Conservation (phyloP, 1,140 invertebrate genomes). For the Aphis craccivora region DNA sequence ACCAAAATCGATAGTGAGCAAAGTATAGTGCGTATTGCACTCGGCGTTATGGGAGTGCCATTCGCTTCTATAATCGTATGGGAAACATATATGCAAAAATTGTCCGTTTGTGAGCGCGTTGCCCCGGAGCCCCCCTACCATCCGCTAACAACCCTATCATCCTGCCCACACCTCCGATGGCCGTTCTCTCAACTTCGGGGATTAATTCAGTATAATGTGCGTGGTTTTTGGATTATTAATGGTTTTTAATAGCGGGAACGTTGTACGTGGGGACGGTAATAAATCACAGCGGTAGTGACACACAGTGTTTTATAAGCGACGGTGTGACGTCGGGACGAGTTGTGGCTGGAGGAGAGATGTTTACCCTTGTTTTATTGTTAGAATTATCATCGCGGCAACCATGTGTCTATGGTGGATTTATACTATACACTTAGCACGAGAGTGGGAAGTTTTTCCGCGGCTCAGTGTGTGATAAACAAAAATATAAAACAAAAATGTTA, state of each 20-base stretch:
- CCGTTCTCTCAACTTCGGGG: neutral
- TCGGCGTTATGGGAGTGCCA: neutral
- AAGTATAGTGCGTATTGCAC: neutral
- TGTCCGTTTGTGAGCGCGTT: neutral
- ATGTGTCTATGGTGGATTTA: slow-evolving; percentile 24
- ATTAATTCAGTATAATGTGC: slow-evolving; percentile 51
- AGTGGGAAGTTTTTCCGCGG: neutral
- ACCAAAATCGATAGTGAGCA: neutral
- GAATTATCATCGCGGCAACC: slow-evolving; percentile 32
- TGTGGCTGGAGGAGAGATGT: neutral
- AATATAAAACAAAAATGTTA: neutral
- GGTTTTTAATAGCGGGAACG: slow-evolving; percentile 45
- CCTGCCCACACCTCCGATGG: neutral
- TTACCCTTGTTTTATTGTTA: slow-evolving; percentile 50
- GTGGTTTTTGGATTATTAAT: slow-evolving; percentile 57
- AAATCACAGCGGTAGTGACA: slow-evolving; percentile 50
- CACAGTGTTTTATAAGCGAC: slow-evolving; percentile 39
- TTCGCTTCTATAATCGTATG: neutral
- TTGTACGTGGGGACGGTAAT: neutral
- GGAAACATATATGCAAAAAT: slow-evolving; percentile 30
- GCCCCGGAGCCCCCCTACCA: neutral
- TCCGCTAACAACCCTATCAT: neutral
- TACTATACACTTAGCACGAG: neutral
- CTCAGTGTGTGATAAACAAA: neutral
- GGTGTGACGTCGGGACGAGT: neutral